Evolutionary conservation across 2,797 vertebrate genomes (phyloP).

Genomic region (Aplochiton taeniatus): DNA sequence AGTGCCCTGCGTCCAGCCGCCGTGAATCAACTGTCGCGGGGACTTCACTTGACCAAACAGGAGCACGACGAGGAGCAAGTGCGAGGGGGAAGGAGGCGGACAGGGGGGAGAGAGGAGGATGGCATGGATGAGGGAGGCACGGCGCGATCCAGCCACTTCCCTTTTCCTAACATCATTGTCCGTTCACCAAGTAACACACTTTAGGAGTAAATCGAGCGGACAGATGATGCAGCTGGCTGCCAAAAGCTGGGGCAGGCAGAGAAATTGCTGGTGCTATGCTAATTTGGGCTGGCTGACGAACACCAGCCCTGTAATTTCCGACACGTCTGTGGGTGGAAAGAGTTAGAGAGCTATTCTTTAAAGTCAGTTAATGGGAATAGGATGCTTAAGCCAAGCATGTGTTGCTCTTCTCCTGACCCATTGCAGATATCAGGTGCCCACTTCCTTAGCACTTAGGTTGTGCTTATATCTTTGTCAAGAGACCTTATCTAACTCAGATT

Average conservation of each 20-base stretch:
- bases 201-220: slow-evolving; percentile 69
- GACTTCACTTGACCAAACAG: slow-evolving; percentile 47
- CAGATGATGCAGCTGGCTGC: slow-evolving; percentile 62
- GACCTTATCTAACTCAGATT: too few species aligned
- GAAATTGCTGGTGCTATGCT: slow-evolving; percentile 50
- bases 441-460: too few species aligned
- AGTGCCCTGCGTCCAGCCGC: slow-evolving; percentile 54
- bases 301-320: slow-evolving; percentile 31
- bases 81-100: slow-evolving; percentile 18
- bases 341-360: too few species aligned
- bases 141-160: slow-evolving; percentile 47
- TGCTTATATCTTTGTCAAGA: too few species aligned
- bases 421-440: too few species aligned
- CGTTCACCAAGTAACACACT: slow-evolving; percentile 68
- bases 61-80: slow-evolving; percentile 57
- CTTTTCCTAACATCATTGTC: slow-evolving; percentile 53
- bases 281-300: slow-evolving; percentile 54
- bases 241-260: slow-evolving; percentile 41
- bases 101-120: slow-evolving; percentile 33
- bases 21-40: slow-evolving; percentile 63
- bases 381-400: too few species aligned
- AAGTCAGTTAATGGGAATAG: neutral
- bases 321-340: slow-evolving; percentile 15
- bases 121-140: slow-evolving; percentile 19
- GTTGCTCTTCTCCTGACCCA: too few species aligned